A percentile compares a stretch with the other conserved stretches of the same genome.
Evolutionary conservation across 2,888 invertebrate species (phyloP).

Genomic region (Athripsodes cinereus): DNA sequence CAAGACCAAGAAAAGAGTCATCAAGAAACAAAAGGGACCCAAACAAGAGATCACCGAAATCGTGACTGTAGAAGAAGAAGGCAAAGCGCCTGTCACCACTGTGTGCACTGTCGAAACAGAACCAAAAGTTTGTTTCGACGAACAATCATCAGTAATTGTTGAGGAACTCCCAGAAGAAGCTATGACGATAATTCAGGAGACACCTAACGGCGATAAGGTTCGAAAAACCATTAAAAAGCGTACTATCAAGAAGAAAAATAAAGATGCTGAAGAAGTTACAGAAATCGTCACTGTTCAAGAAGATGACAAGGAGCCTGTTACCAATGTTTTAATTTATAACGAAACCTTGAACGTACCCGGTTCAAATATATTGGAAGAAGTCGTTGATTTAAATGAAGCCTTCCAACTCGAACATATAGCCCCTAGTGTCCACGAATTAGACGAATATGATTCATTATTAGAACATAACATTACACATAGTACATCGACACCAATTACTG

Average conservation of each 20-base stretch:
- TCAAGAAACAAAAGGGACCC: conserved; percentile 41
- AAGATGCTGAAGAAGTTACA: conserved; percentile 31
- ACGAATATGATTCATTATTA: conserved; percentile 30
- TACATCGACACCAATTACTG: too few relatives aligned
- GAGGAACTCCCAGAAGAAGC: conserved; percentile 29
- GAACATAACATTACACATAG: too few relatives aligned
- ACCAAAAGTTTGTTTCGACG: not conserved
- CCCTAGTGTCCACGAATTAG: conserved; percentile 30
- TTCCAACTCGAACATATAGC: too few relatives aligned
- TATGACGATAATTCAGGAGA: conserved; percentile 28
- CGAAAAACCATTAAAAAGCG: conserved; percentile 34
- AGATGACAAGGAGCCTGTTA: conserved; percentile 33
- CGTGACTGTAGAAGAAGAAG: conserved; percentile 40
- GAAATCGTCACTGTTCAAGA: conserved; percentile 40
- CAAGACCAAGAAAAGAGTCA: conserved; percentile 40
- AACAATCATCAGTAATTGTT: not conserved
- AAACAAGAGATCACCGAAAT: conserved; percentile 44
- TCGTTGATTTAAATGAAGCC: too few relatives aligned
- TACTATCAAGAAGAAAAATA: conserved; percentile 34
- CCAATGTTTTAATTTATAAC: conserved; percentile 17
- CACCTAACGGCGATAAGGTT: not conserved
- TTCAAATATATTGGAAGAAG: too few relatives aligned
- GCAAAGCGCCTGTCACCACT: conserved; percentile 35
- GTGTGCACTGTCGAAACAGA: conserved; percentile 29
- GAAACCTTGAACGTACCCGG: too few relatives aligned